Evolutionary conservation across 1,140 invertebrate genomes (phyloP), one percentile per base, ranked within the genome.

Genomic region (Leptinotarsa texana): DNA sequence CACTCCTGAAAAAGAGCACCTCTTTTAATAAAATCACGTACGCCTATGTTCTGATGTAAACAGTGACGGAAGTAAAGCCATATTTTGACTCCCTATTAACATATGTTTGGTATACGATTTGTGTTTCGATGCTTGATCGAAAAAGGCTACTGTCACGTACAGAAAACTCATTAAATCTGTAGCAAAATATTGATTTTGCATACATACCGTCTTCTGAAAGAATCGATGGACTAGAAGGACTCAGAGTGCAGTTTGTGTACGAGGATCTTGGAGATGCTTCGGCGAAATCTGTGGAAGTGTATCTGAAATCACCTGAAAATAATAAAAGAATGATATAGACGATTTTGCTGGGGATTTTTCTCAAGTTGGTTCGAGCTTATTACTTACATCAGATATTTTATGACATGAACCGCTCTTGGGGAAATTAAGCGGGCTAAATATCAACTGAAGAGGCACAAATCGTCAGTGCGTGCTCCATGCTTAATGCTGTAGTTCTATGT

Each of bases 181-280:
- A 63, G 63, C 63, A 18, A 22, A 63, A 63, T 63, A 15, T 22
- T 15, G 24, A 63, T 21, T 63, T 22, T 13, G n/a, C 24, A 21
- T 51, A 74, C 73, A 48, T 69, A 74, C 73, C 73, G 73, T 74
- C 73, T 47, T 74, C 73, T 18, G 73, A 61, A 22, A 74, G 51
- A 21, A 63, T 68, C 6, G 73, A 74, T 6, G 63, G 21, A n/a
- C 22, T 74, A 65, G 73, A 74, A 13, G 73, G 72, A 48, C 72
- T 73, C 42, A 67, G 1, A 4, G 72, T 73, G 13, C 62, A 73
- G 22, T 73, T 73, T 48, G 72, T 66, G 33, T 73, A 73, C 11
- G 72, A 73, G 8, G 75, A 76, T 62, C 66, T 73, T 62, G 74
- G 75, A 21, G 75, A 77, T 17, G 68, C 68, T 63, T 70, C 17